Base-by-base conservation (phyloP, 30 jellyfish, hydroid and myxozoan genomes). In the Hydractinia echinata region DNA sequence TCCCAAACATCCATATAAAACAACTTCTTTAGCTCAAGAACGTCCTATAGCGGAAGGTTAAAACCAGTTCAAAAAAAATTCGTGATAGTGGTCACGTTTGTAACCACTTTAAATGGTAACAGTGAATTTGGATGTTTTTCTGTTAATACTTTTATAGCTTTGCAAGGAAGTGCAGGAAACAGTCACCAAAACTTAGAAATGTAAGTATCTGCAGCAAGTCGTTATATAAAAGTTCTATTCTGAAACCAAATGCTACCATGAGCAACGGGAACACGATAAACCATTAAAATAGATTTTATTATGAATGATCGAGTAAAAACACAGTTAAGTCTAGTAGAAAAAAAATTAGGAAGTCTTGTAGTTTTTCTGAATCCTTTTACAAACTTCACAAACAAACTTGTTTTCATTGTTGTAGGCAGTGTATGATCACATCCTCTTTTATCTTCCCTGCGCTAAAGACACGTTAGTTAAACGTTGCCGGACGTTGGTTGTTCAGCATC, bases 381-480 rank as follows among this genome's bases (percentile, higher is more conserved):
- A 19, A 66, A 19, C 8, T 7, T 6, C 48, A 66, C 8, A 13
- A 19, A 6, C 15, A 66, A 19, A 19, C 48, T 30, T 14, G 8
- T 15, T 7, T 74, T 74, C 52, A 55, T 49, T 4, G 44, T 30
- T 30, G 44, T 66, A 93, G 99, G 91, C 81, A 44, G 88, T 89
- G 7, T 93, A 93, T 83, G 99, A 93, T 61, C 80, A 93, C 88
- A 54, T 93, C 84, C 92, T 94, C 4, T 87, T 39, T 62, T 93
- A 83, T 68, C 61, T 87, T 74, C 99, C 99, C 11, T 93, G 99
- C 82, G 87, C 96, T 8, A 93, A 87, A 76, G 99, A 93, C 19
- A 93, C 99, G 14, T 81, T 93, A 70, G 80, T 87, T 53, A 93
- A 93, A 76, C 82, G 99, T 39, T 95, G 96, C 6, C 84, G 86